Percentiles rank a stretch among this genome's conserved stretches.
phyloP scores from a whole-genome alignment of 1,140 invertebrate genomes.

The Brachionus sp. region DNA sequence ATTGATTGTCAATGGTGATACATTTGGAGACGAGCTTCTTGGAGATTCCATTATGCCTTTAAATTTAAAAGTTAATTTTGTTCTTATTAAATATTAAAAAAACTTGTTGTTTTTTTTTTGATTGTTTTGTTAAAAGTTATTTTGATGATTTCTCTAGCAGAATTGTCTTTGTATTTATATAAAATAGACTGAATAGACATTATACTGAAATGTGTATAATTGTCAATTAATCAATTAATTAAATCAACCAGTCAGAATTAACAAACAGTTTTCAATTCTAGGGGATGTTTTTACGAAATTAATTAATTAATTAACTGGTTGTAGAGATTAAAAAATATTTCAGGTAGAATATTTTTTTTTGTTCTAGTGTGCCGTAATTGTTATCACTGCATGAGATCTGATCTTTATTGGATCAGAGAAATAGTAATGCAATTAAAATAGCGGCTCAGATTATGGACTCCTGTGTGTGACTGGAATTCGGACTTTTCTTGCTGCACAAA shows the following conservation, averaged over 20 bases:
- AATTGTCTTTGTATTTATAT: neutral
- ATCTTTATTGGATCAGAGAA: conserved; percentile 38
- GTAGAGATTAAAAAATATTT: conserved; percentile 18
- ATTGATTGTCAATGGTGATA: conserved; percentile 7
- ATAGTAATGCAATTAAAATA: neutral
- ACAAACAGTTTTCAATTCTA: conserved; percentile 36
- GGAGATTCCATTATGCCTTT: conserved; percentile 12
- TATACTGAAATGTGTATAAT: neutral
- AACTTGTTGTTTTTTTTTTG: neutral
- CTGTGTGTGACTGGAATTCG: neutral
- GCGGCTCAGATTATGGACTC: neutral
- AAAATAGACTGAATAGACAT: neutral
- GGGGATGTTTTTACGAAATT: conserved; percentile 39
- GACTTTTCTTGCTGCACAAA: neutral
- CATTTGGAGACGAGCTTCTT: neutral
- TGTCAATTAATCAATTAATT: conserved; percentile 44
- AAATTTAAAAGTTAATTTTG: neutral
- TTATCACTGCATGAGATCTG: conserved; percentile 34
- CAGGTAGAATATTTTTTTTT: neutral
- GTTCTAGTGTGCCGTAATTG: neutral
- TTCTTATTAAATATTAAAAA: neutral
- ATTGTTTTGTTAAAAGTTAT: too few species aligned
- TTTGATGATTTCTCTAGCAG: neutral
- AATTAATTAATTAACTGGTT: conserved; percentile 41
- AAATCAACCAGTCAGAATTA: conserved; percentile 32